These are phyloP conservation scores for Oscheius sp. DNA, from an alignment of 2,888 invertebrate genomes.

Conservation along the genomic window DNA sequence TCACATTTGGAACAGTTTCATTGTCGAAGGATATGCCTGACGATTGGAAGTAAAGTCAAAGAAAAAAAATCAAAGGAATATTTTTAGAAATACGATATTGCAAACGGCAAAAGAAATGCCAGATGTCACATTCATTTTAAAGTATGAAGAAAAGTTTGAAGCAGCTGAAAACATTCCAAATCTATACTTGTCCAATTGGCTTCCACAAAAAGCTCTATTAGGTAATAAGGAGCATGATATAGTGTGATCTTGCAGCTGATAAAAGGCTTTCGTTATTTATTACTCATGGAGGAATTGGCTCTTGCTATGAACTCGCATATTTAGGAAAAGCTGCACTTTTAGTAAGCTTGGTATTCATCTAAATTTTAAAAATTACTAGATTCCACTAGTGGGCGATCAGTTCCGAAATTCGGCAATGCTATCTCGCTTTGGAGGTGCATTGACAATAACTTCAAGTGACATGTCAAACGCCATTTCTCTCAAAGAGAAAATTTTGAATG, in stretches of 20 bases:
- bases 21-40: slow-evolving; percentile 28
- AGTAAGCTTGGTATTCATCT: background rate
- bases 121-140: slow-evolving; percentile 49
- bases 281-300: slow-evolving; percentile 31
- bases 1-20: slow-evolving; percentile 27
- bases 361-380: no score
- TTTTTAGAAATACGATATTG: slow-evolving; percentile 42
- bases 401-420: slow-evolving; percentile 43
- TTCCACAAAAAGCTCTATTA: slow-evolving; percentile 53
- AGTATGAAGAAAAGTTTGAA: slow-evolving; percentile 40
- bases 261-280: slow-evolving; percentile 22
- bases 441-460: no score
- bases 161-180: slow-evolving; percentile 35
- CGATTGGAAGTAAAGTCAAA: slow-evolving; percentile 10
- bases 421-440: slow-evolving; percentile 34
- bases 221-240: no score
- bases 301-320: slow-evolving; percentile 20
- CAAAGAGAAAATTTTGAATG: background rate
- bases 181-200: slow-evolving; percentile 48
- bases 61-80: no score
- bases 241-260: no score
- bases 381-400: slow-evolving; percentile 44
- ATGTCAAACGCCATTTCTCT: slow-evolving; percentile 31
- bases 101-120: slow-evolving; percentile 31
- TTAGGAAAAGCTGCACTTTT: slow-evolving; percentile 30